Percentiles rank a stretch among this genome's conserved stretches.
Evolutionary conservation across 1,140 invertebrate genomes (phyloP).

Genomic region (Saccostrea glomerata): DNA sequence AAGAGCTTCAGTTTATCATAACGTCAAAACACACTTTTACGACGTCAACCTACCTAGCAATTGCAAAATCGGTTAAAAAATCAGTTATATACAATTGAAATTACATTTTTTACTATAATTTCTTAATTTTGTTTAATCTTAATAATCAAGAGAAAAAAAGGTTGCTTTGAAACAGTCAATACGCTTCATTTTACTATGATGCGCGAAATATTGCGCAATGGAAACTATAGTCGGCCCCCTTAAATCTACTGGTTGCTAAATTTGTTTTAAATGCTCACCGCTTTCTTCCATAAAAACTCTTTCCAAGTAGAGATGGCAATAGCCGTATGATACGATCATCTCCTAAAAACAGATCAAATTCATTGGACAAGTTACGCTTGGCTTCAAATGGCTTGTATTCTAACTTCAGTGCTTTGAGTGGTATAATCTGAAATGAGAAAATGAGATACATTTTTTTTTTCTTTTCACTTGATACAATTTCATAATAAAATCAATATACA

Average conservation of each 20-base stretch:
- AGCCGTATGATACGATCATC: constrained; percentile 73
- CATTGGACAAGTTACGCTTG: constrained; percentile 73
- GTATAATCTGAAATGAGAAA: constrained; percentile 72
- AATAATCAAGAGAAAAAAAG: too few relatives aligned
- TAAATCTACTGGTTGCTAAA: background rate
- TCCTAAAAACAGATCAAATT: constrained; percentile 76
- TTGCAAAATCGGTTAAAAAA: background rate
- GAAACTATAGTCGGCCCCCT: too few relatives aligned
- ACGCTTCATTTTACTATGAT: too few relatives aligned
- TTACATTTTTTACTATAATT: background rate
- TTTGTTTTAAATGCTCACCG: constrained; percentile 60
- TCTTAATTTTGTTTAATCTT: too few relatives aligned
- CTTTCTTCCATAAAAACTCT: constrained; percentile 74
- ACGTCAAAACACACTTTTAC: too few relatives aligned
- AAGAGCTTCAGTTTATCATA: too few relatives aligned
- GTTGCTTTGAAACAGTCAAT: too few relatives aligned
- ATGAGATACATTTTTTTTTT: background rate
- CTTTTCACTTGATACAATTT: background rate
- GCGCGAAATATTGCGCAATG: too few relatives aligned
- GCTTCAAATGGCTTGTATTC: constrained; percentile 78
- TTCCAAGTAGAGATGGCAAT: constrained; percentile 74
- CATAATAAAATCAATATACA: too few relatives aligned
- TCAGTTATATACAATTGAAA: background rate
- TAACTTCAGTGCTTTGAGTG: constrained; percentile 75
- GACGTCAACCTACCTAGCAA: too few relatives aligned